Evolutionary conservation across 1,140 invertebrate species (phyloP).

Genomic region (Teleogryllus occipitalis): DNA sequence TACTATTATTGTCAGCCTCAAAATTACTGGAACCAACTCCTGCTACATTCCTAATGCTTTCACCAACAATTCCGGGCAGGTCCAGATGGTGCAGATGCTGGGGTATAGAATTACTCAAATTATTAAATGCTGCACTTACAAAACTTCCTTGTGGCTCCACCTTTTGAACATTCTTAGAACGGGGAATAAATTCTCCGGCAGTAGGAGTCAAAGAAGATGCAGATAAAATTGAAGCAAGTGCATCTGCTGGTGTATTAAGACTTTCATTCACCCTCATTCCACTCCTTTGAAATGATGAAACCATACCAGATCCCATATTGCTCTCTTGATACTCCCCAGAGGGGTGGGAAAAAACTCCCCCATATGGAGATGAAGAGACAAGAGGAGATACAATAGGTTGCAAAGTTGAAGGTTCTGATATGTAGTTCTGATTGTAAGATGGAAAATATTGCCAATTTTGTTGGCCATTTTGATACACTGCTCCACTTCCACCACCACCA

Average conservation of each 20-base stretch:
- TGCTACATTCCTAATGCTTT: neutral
- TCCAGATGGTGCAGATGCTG: neutral
- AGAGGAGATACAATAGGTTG: neutral
- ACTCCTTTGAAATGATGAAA: neutral
- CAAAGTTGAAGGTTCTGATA: neutral
- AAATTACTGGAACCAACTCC: neutral
- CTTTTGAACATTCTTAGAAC: neutral
- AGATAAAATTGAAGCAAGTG: neutral
- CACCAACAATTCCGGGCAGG: neutral
- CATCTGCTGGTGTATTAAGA: neutral
- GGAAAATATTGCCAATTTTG: neutral
- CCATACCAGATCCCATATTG: neutral
- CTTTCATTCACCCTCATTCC: neutral
- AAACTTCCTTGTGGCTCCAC: neutral
- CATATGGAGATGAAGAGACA: neutral
- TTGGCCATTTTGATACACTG: neutral
- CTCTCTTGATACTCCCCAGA: neutral
- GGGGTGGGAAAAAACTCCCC: neutral
- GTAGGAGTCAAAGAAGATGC: conserved; percentile 17
- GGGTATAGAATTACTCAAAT: neutral
- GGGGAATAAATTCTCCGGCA: conserved; percentile 18
- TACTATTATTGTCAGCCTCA: neutral
- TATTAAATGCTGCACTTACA: neutral
- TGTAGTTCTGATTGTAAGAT: neutral
- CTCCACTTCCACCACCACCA: neutral